Conservation (phyloP, 2,797 vertebrate genomes). For the Sebastes steindachneri region DNA sequence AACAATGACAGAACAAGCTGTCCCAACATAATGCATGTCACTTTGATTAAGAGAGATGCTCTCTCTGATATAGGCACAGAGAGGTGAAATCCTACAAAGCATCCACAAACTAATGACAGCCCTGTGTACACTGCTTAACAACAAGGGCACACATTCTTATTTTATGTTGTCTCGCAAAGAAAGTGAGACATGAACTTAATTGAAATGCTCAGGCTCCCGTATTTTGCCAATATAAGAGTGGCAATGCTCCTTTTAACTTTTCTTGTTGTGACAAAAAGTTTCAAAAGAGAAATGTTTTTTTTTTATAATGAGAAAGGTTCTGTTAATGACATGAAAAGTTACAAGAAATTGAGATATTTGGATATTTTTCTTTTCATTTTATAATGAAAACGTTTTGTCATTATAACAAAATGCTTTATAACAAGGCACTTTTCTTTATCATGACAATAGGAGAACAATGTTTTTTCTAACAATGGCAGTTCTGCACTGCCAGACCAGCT, state of each 20-base stretch:
- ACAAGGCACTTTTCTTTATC: conserved; percentile 38
- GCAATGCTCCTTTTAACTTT: background rate
- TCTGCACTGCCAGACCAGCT: background rate
- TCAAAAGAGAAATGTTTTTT: background rate
- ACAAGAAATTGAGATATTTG: background rate
- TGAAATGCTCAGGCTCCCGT: background rate
- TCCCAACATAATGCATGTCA: conserved; percentile 16
- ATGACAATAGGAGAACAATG: background rate
- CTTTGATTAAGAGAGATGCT: conserved; percentile 40
- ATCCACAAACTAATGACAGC: conserved; percentile 15
- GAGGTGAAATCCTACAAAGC: conserved; percentile 40
- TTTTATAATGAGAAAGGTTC: background rate
- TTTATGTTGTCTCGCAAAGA: conserved; percentile 12
- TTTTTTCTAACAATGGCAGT: background rate
- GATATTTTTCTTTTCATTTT: background rate
- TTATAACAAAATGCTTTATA: conserved; percentile 18
- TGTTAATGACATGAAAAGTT: background rate
- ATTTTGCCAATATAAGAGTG: background rate
- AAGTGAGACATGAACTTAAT: conserved; percentile 18
- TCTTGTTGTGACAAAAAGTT: background rate
- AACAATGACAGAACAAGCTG: conserved; percentile 26
- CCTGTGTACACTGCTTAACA: background rate
- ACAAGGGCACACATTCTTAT: background rate
- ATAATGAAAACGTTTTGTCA: background rate
- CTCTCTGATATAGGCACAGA: conserved; percentile 12